Base-by-base conservation (phyloP, 2,888 invertebrate species). In the Caradrina kadenii region DNA sequence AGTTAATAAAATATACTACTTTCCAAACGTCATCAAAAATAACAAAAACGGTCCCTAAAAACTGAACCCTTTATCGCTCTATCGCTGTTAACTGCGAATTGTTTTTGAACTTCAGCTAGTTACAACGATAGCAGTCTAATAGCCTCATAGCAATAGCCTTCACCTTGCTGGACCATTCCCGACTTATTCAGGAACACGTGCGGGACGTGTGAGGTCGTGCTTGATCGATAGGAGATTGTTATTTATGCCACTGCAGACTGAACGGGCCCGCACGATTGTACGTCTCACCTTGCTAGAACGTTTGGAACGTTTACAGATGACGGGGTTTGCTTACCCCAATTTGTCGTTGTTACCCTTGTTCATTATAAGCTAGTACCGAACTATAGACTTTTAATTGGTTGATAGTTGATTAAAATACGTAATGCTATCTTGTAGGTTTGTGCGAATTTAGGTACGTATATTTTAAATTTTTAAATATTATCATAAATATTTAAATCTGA, bases 141-240 rank as follows among this genome's bases (percentile, higher is more conserved):
- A 68, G 17, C 49, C 21, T 39, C 53, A 53, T 17, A 83, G 65
- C 65, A 59, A 60, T 77, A 87, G 71, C 91, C 91, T 92, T 93
- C 89, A 91, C 92, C 92, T 92, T 91, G 91, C 80, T 67, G 71
- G 86, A 87, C 90, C 89, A 90, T 88, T 90, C 85, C 82, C 83
- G 73, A 45, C 45, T 39, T 63, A 63, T 22, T 63, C 63, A 63
- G 65, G 63, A 66, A 10, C 63, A 66, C 63, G 21, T n/a, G 64
- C 79, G 69, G 83, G 85, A 82, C 84, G 50, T 69, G 45, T 82
- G 86, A 88, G 89, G 87, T 80, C 84, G 63, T 68, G 22, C 49
- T 69, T 71, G 80, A 79, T 76, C 70, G 66, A 76, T 69, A 70
- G 58, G 60, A 52, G 50, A n/a, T 58, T 13, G 70, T 63, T 61